phyloP scores from a whole-genome alignment of 2,113 vertebrate species.

The Dasypus novemcinctus region DNA sequence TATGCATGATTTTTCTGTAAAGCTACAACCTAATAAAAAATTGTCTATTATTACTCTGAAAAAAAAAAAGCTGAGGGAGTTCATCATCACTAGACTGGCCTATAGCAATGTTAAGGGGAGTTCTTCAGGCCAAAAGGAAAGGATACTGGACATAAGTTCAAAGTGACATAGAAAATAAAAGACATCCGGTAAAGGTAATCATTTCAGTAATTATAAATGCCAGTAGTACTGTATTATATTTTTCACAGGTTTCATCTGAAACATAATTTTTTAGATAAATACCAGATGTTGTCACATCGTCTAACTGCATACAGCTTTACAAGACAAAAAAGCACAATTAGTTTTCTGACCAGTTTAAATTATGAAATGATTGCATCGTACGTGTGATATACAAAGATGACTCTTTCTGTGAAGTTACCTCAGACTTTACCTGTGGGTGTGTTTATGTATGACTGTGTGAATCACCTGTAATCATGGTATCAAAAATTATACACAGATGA shows the following conservation, averaged over 20 bases:
- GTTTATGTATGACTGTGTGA: constrained; percentile 77
- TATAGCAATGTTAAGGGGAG: too few species aligned
- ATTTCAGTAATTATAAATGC: too few species aligned
- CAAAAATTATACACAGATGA: constrained; percentile 98
- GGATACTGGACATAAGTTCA: too few species aligned
- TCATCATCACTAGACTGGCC: too few species aligned
- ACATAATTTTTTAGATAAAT: constrained; percentile 99
- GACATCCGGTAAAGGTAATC: too few species aligned
- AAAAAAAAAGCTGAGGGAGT: too few species aligned
- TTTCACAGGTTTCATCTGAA: constrained; percentile 98
- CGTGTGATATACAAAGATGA: constrained; percentile 97
- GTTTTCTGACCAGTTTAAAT: constrained; percentile 98
- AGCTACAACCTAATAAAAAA: too few species aligned
- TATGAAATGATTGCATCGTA: constrained; percentile 99
- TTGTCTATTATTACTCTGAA: too few species aligned
- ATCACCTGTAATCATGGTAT: constrained; percentile 95
- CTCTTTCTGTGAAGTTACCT: constrained; percentile 91
- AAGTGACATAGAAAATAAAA: too few species aligned
- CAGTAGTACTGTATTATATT: too few species aligned
- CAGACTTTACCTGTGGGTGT: constrained; percentile 90
- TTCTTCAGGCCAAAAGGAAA: too few species aligned
- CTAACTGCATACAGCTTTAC: constrained; percentile 99
- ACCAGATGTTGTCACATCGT: constrained; percentile 99
- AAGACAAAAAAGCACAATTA: constrained; percentile 99
- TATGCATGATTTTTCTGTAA: too few species aligned